phyloP scores from a whole-genome alignment of 2,888 invertebrate genomes.

The Blastobasis lacticolella region DNA sequence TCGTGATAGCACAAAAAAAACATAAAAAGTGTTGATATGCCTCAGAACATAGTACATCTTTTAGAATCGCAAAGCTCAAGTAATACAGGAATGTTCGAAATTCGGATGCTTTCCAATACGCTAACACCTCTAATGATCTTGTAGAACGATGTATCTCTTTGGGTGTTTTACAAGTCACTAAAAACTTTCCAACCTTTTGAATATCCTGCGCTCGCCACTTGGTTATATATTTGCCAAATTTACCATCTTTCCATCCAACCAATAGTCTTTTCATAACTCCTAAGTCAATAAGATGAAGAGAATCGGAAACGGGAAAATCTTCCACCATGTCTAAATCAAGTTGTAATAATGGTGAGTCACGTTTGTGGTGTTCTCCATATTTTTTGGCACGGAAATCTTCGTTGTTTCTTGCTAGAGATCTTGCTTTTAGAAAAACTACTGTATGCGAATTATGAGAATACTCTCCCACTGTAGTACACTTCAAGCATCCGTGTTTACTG shows the following conservation, averaged over 20 bases:
- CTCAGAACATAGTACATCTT: neutral
- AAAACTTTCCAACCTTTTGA: conserved; percentile 8
- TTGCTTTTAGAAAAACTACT: conserved; percentile 5
- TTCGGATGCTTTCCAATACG: conserved; percentile 9
- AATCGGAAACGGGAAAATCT: conserved; percentile 19
- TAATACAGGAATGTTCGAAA: conserved; percentile 7
- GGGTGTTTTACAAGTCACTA: conserved; percentile 2
- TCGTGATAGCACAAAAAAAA: conserved; percentile 7
- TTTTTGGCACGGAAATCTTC: conserved; percentile 17
- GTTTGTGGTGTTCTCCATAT: conserved; percentile 18
- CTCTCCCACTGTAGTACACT: conserved; percentile 8
- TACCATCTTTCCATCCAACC: conserved; percentile 17
- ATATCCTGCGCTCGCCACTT: conserved; percentile 15
- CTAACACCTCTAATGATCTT: conserved; percentile 4
- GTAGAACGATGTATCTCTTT: conserved; percentile 6
- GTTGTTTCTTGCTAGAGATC: conserved; percentile 10
- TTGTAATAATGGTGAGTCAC: conserved; percentile 14
- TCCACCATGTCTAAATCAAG: conserved; percentile 20
- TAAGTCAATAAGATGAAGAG: conserved; percentile 19
- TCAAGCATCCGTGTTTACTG: conserved; percentile 10
- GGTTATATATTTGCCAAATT: conserved; percentile 12
- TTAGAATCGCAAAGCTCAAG: conserved; percentile 5
- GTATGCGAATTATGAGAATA: conserved; percentile 9
- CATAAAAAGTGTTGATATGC: conserved; percentile 5
- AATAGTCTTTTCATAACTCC: conserved; percentile 19